Evolutionary conservation across 2,888 invertebrate species (phyloP).

Genomic region (Meteorus colon): DNA sequence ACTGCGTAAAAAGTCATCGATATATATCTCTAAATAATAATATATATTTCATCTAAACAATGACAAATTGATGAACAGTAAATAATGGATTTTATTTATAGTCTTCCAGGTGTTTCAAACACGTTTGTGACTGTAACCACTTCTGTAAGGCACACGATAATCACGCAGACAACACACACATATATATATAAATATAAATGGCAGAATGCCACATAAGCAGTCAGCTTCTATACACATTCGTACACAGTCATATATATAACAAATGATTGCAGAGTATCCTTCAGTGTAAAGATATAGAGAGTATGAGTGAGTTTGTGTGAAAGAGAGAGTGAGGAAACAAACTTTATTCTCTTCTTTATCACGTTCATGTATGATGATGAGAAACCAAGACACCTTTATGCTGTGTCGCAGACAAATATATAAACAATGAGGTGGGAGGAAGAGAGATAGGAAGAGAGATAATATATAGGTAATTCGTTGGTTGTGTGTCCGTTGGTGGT

Average conservation of each 20-base stretch:
- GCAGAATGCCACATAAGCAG: constrained; percentile 67
- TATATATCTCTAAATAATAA: not conserved
- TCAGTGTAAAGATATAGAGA: constrained; percentile 47
- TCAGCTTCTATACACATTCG: constrained; percentile 52
- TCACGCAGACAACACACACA: constrained; percentile 36
- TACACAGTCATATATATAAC: constrained; percentile 69
- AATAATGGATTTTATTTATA: not conserved
- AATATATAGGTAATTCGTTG: constrained; percentile 20
- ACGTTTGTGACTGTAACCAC: not conserved
- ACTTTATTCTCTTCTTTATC: constrained; percentile 3
- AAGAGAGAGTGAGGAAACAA: constrained; percentile 10
- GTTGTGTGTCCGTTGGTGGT: constrained; percentile 70
- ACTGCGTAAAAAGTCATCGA: constrained; percentile 5
- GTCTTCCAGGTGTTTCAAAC: constrained; percentile 4
- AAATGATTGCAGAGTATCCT: constrained; percentile 68
- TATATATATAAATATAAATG: constrained; percentile 59
- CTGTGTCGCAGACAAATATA: not conserved
- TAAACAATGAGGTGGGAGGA: not conserved
- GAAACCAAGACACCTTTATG: not conserved
- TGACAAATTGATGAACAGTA: not conserved
- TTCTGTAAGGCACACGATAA: constrained; percentile 43
- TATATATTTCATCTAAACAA: not conserved
- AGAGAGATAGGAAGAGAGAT: constrained; percentile 5
- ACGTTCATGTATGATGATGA: not conserved
- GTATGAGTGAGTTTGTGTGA: not conserved